phyloP scores from a whole-genome alignment of 2,113 vertebrate species.

The Patagioenas fasciata region DNA sequence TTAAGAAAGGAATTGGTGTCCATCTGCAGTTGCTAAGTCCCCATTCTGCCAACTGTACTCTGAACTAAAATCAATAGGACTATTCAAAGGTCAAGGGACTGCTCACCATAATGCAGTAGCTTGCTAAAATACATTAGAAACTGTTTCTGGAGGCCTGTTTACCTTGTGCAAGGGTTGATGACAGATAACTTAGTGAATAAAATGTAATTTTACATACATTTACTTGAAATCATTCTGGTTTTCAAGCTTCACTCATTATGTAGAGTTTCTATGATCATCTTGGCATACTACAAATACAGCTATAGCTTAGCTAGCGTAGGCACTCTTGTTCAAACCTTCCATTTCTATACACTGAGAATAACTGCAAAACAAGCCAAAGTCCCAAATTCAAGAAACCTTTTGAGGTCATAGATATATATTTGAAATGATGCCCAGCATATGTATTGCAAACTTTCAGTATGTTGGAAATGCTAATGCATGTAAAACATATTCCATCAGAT shows the following conservation, averaged over 20 bases:
- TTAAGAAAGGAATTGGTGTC: background rate
- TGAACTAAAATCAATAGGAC: conserved; percentile 58
- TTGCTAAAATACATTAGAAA: conserved; percentile 31
- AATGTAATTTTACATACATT: background rate
- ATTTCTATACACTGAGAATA: background rate
- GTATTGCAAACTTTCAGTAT: background rate
- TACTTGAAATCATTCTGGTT: background rate
- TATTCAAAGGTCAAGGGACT: conserved; percentile 26
- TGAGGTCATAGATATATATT: background rate
- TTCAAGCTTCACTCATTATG: background rate
- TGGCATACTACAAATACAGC: background rate
- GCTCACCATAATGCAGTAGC: conserved; percentile 7
- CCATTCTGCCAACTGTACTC: conserved; percentile 18
- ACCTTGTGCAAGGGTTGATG: background rate
- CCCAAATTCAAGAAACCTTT: conserved; percentile 1
- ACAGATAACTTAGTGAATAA: background rate
- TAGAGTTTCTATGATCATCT: background rate
- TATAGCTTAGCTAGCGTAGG: background rate
- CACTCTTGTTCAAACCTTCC: background rate
- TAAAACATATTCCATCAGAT: conserved; percentile 45
- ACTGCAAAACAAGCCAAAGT: background rate
- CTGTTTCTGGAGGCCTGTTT: background rate
- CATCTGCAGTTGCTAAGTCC: background rate
- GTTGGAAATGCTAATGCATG: conserved; percentile 39
- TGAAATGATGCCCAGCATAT: background rate